Percentiles rank a stretch among this genome's conserved stretches.
Conservation (phyloP, 2,797 vertebrate species). For the Xerus rutilus region DNA sequence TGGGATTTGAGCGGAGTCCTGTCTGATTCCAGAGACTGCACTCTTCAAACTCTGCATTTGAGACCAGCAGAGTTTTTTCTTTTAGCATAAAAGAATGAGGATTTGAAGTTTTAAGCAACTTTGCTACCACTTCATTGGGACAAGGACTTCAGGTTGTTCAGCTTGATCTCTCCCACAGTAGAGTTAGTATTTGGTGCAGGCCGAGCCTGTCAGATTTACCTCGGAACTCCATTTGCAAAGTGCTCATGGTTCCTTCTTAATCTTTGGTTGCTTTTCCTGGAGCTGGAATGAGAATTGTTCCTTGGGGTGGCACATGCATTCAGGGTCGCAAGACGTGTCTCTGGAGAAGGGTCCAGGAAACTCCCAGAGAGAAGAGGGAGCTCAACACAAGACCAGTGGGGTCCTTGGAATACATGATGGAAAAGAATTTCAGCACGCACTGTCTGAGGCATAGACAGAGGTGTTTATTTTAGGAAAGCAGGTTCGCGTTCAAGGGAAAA, state of each 20-base stretch:
- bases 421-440: no score
- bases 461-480: no score
- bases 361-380: no score
- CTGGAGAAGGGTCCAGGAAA: no score
- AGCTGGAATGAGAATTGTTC: neutral
- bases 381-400: no score
- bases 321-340: no score
- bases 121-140: neutral
- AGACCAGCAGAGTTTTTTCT: neutral
- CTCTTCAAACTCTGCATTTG: neutral
- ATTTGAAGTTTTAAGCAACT: neutral
- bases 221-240: neutral
- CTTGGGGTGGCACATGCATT: rapidly evolving
- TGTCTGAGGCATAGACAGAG: no score
- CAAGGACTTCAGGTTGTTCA: neutral
- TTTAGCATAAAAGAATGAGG: neutral
- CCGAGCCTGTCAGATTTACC: neutral
- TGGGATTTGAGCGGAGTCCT: neutral
- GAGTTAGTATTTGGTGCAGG: neutral
- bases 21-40: neutral
- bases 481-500: no score
- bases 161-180: neutral
- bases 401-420: no score
- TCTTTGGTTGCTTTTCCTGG: neutral
- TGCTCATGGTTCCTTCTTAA: neutral